phyloP scores from a whole-genome alignment of 23 tunicate genomes.

The Ciona savignyi region DNA sequence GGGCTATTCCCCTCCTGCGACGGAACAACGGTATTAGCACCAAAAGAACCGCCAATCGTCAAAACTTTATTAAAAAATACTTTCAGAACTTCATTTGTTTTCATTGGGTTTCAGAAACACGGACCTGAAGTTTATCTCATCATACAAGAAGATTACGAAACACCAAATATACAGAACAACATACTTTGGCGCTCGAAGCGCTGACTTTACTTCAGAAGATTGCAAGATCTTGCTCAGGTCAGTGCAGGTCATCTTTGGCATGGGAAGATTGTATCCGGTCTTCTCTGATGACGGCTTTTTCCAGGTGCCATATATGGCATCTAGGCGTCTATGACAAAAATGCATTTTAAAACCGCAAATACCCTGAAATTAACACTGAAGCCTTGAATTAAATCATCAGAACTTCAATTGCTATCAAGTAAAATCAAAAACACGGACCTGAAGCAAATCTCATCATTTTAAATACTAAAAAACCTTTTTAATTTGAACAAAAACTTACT shows the following conservation, averaged over 20 bases:
- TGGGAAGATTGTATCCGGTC: slow-evolving; percentile 79
- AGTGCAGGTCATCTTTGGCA: slow-evolving; percentile 98
- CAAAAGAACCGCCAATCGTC: too few relatives aligned
- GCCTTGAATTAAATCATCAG: too few relatives aligned
- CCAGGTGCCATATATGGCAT: slow-evolving; percentile 78
- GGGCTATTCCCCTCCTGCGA: slow-evolving; percentile 3
- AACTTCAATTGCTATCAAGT: too few relatives aligned
- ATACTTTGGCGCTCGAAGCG: slow-evolving; percentile 73
- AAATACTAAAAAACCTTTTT: too few relatives aligned
- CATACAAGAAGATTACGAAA: neutral
- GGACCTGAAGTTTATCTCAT: neutral
- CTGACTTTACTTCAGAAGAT: slow-evolving; percentile 60
- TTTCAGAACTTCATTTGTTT: neutral
- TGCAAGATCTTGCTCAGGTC: slow-evolving; percentile 79
- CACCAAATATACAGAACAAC: neutral
- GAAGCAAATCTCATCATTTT: too few relatives aligned
- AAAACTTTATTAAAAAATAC: too few relatives aligned
- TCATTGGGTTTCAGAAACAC: neutral
- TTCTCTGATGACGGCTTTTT: slow-evolving; percentile 59
- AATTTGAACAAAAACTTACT: slow-evolving; percentile 19
- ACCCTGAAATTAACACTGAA: too few relatives aligned
- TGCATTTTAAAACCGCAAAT: too few relatives aligned
- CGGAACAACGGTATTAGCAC: too few relatives aligned
- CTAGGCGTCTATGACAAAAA: slow-evolving; percentile 45
- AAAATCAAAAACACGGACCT: too few relatives aligned